Conservation (phyloP, 2,113 vertebrate species). For the Pimephales promelas region DNA sequence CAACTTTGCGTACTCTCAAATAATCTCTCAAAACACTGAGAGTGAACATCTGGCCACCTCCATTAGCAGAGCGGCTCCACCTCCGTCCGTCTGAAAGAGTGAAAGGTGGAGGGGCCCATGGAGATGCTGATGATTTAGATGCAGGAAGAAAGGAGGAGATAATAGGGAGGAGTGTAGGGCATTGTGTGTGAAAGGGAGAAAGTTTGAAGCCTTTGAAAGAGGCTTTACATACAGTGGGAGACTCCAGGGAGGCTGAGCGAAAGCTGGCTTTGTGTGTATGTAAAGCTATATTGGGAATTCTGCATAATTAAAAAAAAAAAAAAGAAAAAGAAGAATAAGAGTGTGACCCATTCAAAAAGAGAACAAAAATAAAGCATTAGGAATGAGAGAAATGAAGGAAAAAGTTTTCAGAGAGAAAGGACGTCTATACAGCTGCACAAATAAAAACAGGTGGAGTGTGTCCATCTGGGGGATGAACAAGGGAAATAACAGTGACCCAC, state of each 20-base stretch:
- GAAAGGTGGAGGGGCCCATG: conserved; percentile 20
- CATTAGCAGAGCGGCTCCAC: conserved; percentile 26
- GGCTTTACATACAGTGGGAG: conserved; percentile 23
- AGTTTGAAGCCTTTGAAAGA: conserved; percentile 13
- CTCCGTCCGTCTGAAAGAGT: conserved; percentile 17
- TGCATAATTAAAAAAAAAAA: neutral
- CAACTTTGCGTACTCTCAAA: conserved; percentile 18
- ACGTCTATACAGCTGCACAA: conserved; percentile 64
- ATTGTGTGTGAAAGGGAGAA: neutral
- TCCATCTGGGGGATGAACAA: conserved; percentile 56
- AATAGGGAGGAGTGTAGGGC: neutral
- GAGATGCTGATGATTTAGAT: conserved; percentile 30
- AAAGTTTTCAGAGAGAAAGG: conserved; percentile 49
- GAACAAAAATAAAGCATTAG: conserved; percentile 10
- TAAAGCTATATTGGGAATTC: neutral
- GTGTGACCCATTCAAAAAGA: conserved; percentile 43
- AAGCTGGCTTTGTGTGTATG: conserved; percentile 33
- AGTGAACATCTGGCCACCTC: conserved; percentile 43
- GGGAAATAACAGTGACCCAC: conserved; percentile 54
- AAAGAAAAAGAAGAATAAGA: conserved; percentile 37
- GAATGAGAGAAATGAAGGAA: conserved; percentile 17
- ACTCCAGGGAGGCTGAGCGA: neutral
- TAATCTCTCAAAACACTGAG: conserved; percentile 35
- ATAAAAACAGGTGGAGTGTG: conserved; percentile 63
- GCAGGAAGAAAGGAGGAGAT: conserved; percentile 15